phyloP scores from a whole-genome alignment of 2,113 vertebrate genomes.

The Pterophyllum scalare region DNA sequence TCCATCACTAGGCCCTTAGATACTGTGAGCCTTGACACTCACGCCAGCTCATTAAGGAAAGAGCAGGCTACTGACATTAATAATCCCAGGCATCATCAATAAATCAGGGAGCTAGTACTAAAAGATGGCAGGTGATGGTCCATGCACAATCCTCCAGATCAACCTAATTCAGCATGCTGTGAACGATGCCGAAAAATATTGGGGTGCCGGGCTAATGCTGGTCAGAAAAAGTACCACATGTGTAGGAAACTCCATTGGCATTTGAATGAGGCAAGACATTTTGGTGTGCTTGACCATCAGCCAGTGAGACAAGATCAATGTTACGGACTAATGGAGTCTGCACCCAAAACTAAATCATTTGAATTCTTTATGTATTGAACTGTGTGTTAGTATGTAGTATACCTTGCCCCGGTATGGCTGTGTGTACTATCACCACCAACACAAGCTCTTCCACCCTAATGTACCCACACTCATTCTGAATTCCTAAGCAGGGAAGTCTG shows the following conservation, averaged over 20 bases:
- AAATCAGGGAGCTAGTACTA: slow-evolving; percentile 57
- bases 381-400: slow-evolving; percentile 8
- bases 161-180: slow-evolving; percentile 42
- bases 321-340: slow-evolving; percentile 7
- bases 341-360: neutral
- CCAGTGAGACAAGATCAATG: slow-evolving; percentile 2
- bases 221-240: neutral
- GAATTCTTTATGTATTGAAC: slow-evolving; percentile 24
- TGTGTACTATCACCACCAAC: slow-evolving; percentile 36
- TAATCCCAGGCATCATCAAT: slow-evolving; percentile 66
- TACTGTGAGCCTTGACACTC: neutral
- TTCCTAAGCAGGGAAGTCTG: slow-evolving; percentile 78
- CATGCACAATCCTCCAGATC: slow-evolving; percentile 46
- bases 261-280: neutral
- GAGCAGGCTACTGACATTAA: slow-evolving; percentile 41
- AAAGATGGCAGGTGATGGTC: slow-evolving; percentile 54
- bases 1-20: slow-evolving; percentile 9
- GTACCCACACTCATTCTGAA: slow-evolving; percentile 67
- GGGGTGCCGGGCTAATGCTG: neutral
- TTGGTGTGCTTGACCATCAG: neutral
- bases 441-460: slow-evolving; percentile 50
- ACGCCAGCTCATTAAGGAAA: slow-evolving; percentile 17
- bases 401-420: slow-evolving; percentile 27
- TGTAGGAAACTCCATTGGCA: neutral
- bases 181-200: slow-evolving; percentile 7